Percentiles rank a stretch among this genome's conserved stretches.
These are phyloP conservation scores for Theonella swinhoei DNA, from an alignment of 37 sponge, comb jelly and placozoan genomes.

Conservation along the genomic window DNA sequence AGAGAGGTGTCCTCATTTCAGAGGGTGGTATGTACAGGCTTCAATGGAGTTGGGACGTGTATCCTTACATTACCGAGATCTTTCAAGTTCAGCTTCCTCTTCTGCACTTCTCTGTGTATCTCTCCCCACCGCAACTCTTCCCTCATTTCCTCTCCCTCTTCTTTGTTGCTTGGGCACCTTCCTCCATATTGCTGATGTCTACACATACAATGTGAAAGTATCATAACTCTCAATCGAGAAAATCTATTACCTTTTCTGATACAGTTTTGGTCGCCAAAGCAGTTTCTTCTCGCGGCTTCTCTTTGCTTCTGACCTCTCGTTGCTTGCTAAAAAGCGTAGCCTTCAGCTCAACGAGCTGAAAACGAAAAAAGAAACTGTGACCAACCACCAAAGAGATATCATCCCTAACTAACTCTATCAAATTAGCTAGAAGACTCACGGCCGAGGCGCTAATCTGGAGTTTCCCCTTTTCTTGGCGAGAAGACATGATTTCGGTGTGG, in stretches of 20 bases:
- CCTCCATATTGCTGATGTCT: constrained; percentile 83
- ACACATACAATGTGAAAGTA: neutral
- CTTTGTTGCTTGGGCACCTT: neutral
- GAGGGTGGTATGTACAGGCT: too few species aligned
- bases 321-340: constrained; percentile 74
- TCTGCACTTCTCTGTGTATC: neutral
- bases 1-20: too few species aligned
- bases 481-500: too few species aligned
- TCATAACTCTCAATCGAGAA: neutral
- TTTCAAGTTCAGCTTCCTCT: constrained; percentile 52
- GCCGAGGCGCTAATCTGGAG: constrained; percentile 66
- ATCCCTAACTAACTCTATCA: neutral
- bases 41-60: too few species aligned
- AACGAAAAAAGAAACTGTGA: neutral
- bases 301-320: constrained; percentile 43
- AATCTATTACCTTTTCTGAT: constrained; percentile 69
- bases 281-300: neutral
- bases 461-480: constrained; percentile 13
- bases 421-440: constrained; percentile 24
- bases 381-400: constrained; percentile 2
- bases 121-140: neutral
- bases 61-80: constrained; percentile 56
- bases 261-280: constrained; percentile 14
- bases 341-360: constrained; percentile 81
- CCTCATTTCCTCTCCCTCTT: neutral